Evolutionary conservation across 2,113 vertebrate genomes (phyloP).

Genomic region (Lycocorax pyrrhopterus): DNA sequence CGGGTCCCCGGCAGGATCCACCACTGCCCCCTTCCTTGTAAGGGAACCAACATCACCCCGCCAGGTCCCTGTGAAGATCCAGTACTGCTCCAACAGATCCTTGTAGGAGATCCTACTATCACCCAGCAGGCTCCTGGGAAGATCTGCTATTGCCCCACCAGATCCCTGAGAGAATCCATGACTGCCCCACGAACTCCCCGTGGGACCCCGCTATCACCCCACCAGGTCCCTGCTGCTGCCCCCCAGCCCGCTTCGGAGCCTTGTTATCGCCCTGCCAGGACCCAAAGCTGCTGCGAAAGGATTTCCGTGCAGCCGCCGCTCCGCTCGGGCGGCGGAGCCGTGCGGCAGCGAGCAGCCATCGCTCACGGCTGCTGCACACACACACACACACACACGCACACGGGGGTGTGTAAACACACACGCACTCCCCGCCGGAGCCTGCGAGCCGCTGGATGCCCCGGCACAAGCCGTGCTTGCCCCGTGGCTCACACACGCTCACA

Average conservation of each 20-base stretch:
- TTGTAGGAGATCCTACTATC: too few species aligned
- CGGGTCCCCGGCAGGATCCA: accelerated
- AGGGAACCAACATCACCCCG: accelerated
- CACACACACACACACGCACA: not conserved
- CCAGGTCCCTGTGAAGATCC: not conserved
- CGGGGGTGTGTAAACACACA: accelerated
- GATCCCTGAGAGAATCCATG: not conserved
- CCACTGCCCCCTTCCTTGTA: not conserved
- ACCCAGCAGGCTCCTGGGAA: too few species aligned
- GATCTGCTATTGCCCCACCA: too few species aligned
- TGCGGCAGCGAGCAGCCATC: not conserved
- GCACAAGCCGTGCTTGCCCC: accelerated
- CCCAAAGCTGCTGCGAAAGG: not conserved
- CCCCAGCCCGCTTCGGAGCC: accelerated
- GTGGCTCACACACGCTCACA: not conserved
- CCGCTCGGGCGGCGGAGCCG: not conserved
- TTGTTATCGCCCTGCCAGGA: not conserved
- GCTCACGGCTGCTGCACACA: not conserved
- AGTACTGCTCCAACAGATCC: not conserved
- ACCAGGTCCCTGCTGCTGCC: not conserved
- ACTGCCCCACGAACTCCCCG: accelerated
- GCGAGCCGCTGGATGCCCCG: not conserved
- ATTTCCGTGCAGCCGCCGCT: not conserved
- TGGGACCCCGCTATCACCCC: not conserved
- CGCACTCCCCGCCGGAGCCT: not conserved